Evolutionary conservation across 1,140 invertebrate genomes (phyloP).

Genomic region (Cyclargus thomasi): DNA sequence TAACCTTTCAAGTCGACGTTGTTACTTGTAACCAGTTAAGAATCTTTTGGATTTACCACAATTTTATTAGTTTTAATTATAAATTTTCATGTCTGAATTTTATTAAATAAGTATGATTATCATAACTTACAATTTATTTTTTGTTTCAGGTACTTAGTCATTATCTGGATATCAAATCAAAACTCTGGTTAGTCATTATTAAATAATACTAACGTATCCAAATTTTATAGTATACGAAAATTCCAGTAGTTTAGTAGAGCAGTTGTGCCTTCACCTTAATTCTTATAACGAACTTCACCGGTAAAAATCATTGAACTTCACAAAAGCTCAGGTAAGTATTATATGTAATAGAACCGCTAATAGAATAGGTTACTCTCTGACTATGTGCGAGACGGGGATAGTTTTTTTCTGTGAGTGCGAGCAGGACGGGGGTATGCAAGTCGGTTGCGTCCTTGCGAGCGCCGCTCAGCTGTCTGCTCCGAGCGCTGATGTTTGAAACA

Average conservation of each 20-base stretch:
- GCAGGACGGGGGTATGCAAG: conserved; percentile 53
- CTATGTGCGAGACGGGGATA: conserved; percentile 48
- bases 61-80: neutral
- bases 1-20: neutral
- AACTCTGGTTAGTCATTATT: conserved; percentile 16
- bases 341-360: conserved; percentile 62
- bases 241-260: neutral
- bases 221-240: neutral
- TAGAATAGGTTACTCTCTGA: conserved; percentile 65
- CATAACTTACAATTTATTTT: conserved; percentile 14
- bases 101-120: too few relatives aligned
- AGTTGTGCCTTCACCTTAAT: conserved; percentile 51
- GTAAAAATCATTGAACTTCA: conserved; percentile 69
- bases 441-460: conserved; percentile 57
- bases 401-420: conserved; percentile 39
- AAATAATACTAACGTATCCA: neutral
- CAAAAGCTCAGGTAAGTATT: conserved; percentile 72
- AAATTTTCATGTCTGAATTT: too few relatives aligned
- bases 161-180: conserved; percentile 8
- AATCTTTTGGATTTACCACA: too few relatives aligned
- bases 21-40: too few relatives aligned
- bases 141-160: conserved; percentile 30
- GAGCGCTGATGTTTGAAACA: conserved; percentile 76
- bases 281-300: conserved; percentile 60
- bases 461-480: conserved; percentile 68